These are phyloP conservation scores for Panthera leo DNA, from an alignment of 2,113 vertebrate species.

Conservation along the genomic window DNA sequence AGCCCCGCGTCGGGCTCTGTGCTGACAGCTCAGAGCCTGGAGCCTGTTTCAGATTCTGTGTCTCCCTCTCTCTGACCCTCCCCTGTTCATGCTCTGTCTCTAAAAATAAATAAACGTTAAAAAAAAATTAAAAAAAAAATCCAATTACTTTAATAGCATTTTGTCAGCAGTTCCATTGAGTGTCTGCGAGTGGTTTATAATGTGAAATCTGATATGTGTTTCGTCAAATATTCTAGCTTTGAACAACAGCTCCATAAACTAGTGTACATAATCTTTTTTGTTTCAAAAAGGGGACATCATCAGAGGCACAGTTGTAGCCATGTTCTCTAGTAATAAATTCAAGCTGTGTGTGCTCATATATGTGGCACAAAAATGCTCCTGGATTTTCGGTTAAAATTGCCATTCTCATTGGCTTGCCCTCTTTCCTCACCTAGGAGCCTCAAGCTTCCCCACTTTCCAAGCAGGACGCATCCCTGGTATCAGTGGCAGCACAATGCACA, in stretches of 20 bases:
- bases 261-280: not conserved
- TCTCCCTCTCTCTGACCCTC: too few species aligned
- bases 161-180: not conserved
- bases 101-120: too few species aligned
- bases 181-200: not conserved
- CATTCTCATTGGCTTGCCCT: not conserved
- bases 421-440: not conserved
- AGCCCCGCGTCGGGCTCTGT: too few species aligned
- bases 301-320: not conserved
- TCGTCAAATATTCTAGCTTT: not conserved
- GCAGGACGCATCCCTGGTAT: not conserved
- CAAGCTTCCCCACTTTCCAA: not conserved
- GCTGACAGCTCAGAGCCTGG: too few species aligned
- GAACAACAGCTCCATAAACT: not conserved
- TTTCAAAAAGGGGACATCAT: not conserved
- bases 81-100: too few species aligned
- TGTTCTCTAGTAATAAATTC: not conserved
- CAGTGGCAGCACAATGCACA: not conserved
- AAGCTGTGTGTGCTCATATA: not conserved
- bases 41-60: too few species aligned
- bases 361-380: not conserved
- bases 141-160: not conserved
- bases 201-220: not conserved
- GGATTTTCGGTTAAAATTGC: not conserved
- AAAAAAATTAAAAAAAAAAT: not conserved